These are phyloP conservation scores for Helicolenus hilgendorfi DNA, from an alignment of 2,797 vertebrate species.

Conservation along the genomic window DNA sequence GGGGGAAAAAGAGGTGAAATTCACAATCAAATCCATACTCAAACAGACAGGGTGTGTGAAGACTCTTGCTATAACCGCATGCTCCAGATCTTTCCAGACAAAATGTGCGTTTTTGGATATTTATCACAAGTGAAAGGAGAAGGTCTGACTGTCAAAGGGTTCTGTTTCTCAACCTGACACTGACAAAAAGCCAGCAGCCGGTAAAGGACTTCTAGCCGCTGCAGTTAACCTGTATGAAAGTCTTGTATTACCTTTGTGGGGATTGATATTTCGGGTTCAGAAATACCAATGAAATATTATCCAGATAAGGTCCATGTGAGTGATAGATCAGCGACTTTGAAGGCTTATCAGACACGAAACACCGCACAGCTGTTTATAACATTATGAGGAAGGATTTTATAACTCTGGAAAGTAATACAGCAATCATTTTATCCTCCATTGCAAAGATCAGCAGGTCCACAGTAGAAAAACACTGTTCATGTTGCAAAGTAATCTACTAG, in stretches of 20 bases:
- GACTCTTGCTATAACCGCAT: not conserved
- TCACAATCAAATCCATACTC: slow-evolving; percentile 33
- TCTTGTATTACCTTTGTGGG: not conserved
- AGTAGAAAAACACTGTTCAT: not conserved
- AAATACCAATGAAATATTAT: slow-evolving; percentile 13
- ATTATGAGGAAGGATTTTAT: not conserved
- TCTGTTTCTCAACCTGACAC: slow-evolving; percentile 19
- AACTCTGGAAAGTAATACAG: not conserved
- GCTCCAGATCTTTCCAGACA: not conserved
- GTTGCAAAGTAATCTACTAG: not conserved
- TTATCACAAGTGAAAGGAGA: not conserved
- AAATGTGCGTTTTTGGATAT: slow-evolving; percentile 3
- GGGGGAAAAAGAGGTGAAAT: slow-evolving; percentile 10
- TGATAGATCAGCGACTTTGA: not conserved
- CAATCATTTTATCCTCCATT: not conserved
- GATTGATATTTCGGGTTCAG: not conserved
- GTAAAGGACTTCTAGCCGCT: not conserved
- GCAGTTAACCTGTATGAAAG: not conserved
- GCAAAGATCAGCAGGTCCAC: not conserved
- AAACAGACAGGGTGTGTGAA: slow-evolving; percentile 22
- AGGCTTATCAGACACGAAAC: not conserved
- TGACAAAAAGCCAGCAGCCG: slow-evolving; percentile 8
- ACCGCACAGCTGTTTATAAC: not conserved
- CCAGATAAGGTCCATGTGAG: not conserved
- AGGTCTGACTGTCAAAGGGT: not conserved